phyloP scores from a whole-genome alignment of 1,140 invertebrate species.

The Cydia pomonella region DNA sequence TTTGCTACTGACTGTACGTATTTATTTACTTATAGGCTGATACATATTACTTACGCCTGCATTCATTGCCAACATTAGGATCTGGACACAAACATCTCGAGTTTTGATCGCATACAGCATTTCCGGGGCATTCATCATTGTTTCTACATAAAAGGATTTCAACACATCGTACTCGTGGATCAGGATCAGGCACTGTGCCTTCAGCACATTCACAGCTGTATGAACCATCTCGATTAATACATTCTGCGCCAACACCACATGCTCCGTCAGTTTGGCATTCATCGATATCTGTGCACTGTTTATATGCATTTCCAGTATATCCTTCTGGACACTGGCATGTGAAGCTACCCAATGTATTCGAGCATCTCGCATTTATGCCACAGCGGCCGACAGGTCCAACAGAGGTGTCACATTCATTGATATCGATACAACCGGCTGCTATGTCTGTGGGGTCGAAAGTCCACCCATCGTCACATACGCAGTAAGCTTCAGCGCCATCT shows the following conservation, averaged over 20 bases:
- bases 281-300: constrained; percentile 90
- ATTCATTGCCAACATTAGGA: constrained; percentile 94
- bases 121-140: constrained; percentile 92
- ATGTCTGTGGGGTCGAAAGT: constrained; percentile 94
- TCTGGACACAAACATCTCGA: constrained; percentile 92
- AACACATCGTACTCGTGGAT: constrained; percentile 88
- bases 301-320: constrained; percentile 89
- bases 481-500: constrained; percentile 93
- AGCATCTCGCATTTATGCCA: constrained; percentile 91
- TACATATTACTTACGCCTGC: constrained; percentile 87
- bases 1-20: no score
- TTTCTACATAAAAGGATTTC: constrained; percentile 88
- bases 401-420: constrained; percentile 93
- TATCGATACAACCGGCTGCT: constrained; percentile 93
- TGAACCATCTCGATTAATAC: constrained; percentile 88
- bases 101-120: constrained; percentile 90
- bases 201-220: constrained; percentile 91
- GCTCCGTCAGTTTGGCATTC: constrained; percentile 85
- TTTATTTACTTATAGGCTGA: not conserved
- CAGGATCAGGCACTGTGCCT: constrained; percentile 90
- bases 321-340: constrained; percentile 90
- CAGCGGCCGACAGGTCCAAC: constrained; percentile 91
- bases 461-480: constrained; percentile 96
- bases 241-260: constrained; percentile 91
- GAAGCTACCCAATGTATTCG: constrained; percentile 89